Conservation (phyloP, 2,113 vertebrate genomes). For the Protobothrops mucrosquamatus region DNA sequence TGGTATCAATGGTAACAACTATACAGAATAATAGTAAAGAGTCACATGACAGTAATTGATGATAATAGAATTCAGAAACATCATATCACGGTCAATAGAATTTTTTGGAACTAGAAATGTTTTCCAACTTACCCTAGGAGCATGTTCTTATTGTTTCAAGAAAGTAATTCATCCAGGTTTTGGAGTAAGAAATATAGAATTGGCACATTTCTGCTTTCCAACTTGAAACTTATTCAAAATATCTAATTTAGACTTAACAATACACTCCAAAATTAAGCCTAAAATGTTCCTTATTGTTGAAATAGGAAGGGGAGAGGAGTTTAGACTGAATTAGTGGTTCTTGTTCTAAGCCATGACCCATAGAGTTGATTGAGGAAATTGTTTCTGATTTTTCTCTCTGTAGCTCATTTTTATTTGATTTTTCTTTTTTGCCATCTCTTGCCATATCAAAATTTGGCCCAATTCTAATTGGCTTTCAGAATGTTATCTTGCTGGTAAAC, state of each 20-base stretch:
- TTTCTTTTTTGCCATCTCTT: neutral
- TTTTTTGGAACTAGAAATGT: neutral
- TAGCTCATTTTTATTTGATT: neutral
- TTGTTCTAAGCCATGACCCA: neutral
- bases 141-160: neutral
- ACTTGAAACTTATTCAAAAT: neutral
- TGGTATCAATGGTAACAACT: neutral
- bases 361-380: neutral
- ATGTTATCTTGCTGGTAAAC: neutral
- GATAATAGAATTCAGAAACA: neutral
- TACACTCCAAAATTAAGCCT: neutral
- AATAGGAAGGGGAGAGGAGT: neutral
- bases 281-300: neutral
- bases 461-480: neutral
- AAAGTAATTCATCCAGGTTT: neutral
- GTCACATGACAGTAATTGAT: neutral
- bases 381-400: neutral
- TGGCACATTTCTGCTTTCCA: neutral
- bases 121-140: neutral
- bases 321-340: neutral
- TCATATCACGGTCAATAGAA: neutral
- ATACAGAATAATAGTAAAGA: neutral
- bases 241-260: neutral
- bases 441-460: neutral
- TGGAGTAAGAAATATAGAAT: neutral